Percentiles rank a stretch among this genome's conserved stretches.
Evolutionary conservation across 2,113 vertebrate species (phyloP).

Genomic region (Myrmecobius fasciatus): DNA sequence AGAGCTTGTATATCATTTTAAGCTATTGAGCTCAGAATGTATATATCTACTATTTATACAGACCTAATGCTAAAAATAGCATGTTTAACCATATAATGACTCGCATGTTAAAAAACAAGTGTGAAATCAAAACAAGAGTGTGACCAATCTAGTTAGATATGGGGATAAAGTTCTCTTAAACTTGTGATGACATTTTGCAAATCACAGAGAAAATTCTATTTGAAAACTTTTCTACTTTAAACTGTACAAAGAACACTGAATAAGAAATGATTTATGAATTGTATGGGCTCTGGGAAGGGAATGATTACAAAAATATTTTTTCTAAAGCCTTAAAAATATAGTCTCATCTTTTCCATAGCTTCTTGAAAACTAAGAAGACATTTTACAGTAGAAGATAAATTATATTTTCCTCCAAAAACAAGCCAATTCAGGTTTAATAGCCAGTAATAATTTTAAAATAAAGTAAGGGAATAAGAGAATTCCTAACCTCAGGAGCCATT

Average conservation of each 20-base stretch:
- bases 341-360: background rate
- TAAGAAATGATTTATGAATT: background rate
- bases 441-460: constrained; percentile 26
- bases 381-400: constrained; percentile 21
- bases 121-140: background rate
- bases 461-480: background rate
- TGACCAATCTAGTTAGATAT: background rate
- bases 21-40: background rate
- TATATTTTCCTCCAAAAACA: background rate
- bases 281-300: background rate
- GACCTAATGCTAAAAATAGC: background rate
- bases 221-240: background rate
- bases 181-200: background rate
- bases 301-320: background rate
- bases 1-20: background rate
- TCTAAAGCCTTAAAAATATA: constrained; percentile 5
- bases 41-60: background rate
- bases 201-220: background rate
- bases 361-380: background rate
- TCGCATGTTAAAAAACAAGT: background rate
- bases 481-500: background rate
- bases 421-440: background rate
- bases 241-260: background rate
- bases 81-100: background rate
- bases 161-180: background rate